A percentile compares a stretch with the other conserved stretches of the same genome.
Conservation (phyloP, 2,888 invertebrate species). For the Drosophila greeni region DNA sequence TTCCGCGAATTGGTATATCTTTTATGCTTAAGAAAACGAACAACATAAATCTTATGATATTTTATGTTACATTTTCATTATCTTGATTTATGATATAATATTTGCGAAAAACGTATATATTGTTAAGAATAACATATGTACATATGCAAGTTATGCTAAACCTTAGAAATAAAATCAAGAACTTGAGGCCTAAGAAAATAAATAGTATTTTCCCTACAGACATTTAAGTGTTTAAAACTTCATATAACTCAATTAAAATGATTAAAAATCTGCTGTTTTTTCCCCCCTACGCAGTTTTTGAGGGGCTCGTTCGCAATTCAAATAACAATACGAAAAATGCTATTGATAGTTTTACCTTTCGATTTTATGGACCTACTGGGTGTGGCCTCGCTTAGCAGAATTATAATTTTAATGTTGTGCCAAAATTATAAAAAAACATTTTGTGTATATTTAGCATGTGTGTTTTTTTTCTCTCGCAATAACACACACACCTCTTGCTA, state of each 20-base stretch:
- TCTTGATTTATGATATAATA: too few relatives aligned
- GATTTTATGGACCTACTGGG: conserved; percentile 5
- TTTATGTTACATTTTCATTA: not conserved
- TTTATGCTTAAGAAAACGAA: not conserved
- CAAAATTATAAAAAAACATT: conserved; percentile 22
- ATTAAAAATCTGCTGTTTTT: not conserved
- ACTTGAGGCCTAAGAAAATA: not conserved
- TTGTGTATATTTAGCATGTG: conserved; percentile 28
- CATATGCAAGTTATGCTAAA: not conserved
- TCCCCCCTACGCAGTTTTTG: not conserved
- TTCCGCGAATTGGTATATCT: conserved; percentile 58
- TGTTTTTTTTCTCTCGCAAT: conserved; percentile 18
- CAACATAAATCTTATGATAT: not conserved
- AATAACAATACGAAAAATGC: not conserved
- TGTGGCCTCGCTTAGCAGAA: conserved; percentile 7
- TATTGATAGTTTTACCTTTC: conserved; percentile 16
- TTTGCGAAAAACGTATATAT: not conserved
- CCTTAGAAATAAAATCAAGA: not conserved
- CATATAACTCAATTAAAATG: not conserved
- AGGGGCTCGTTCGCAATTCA: conserved; percentile 10
- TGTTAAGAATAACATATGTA: too few relatives aligned
- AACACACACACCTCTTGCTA: conserved; percentile 7
- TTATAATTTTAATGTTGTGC: conserved; percentile 25
- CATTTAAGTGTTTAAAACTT: too few relatives aligned
- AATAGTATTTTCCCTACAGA: not conserved